A percentile compares a stretch with the other conserved stretches of the same genome.
These are phyloP conservation scores for Gerris buenoi DNA, from an alignment of 1,140 invertebrate species.

Conservation along the genomic window DNA sequence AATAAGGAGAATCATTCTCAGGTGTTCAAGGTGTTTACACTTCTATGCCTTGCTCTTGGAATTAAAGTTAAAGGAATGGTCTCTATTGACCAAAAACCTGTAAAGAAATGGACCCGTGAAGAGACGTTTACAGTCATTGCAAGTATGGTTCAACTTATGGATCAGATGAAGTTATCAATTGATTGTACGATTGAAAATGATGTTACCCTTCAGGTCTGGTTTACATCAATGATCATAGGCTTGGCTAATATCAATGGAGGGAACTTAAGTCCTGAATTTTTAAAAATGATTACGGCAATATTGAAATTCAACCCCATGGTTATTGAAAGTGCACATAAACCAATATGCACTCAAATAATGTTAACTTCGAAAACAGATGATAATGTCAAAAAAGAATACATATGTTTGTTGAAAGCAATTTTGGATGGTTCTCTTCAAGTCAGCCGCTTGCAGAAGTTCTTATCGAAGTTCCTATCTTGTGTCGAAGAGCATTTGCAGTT, in stretches of 20 bases:
- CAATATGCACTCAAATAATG: slow-evolving; percentile 9
- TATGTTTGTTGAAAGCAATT: slow-evolving; percentile 4
- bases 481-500: slow-evolving; percentile 7
- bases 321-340: slow-evolving; percentile 9
- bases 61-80: slow-evolving; percentile 11
- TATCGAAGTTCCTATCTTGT: slow-evolving; percentile 3
- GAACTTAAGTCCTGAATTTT: slow-evolving; percentile 4
- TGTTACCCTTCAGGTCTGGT: slow-evolving; percentile 9
- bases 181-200: slow-evolving; percentile 9
- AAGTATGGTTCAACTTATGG: slow-evolving; percentile 6
- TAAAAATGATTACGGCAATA: slow-evolving; percentile 9
- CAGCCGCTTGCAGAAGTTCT: slow-evolving; percentile 11
- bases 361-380: neutral
- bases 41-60: slow-evolving; percentile 5
- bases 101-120: slow-evolving; percentile 12
- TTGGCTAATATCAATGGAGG: slow-evolving; percentile 11
- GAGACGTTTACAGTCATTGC: slow-evolving; percentile 10
- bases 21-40: slow-evolving; percentile 10
- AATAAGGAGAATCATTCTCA: slow-evolving; percentile 1
- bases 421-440: slow-evolving; percentile 6
- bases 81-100: slow-evolving; percentile 10
- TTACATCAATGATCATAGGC: slow-evolving; percentile 12
- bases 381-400: slow-evolving; percentile 1
- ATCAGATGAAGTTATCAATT: slow-evolving; percentile 8
- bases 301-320: slow-evolving; percentile 13